Percentiles rank a stretch among this genome's conserved stretches.
Conservation (phyloP, 2,113 vertebrate species). For the Chitala chitala region DNA sequence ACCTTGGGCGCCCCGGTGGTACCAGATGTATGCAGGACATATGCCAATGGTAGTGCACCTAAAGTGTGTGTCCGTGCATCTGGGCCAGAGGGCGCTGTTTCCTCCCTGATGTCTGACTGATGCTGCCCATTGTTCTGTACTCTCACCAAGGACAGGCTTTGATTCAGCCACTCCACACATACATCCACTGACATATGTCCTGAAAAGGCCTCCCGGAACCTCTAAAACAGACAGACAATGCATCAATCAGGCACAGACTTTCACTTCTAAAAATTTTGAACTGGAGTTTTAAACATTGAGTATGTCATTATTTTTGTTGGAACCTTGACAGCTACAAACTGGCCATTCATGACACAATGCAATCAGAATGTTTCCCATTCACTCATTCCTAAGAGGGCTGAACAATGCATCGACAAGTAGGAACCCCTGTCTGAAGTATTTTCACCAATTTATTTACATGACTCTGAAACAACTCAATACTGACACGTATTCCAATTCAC, state of each 20-base stretch:
- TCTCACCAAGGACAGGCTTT: conserved; percentile 68
- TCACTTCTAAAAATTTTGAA: neutral
- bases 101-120: neutral
- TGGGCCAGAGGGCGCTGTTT: neutral
- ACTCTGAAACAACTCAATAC: too few relatives aligned
- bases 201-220: conserved; percentile 59
- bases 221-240: conserved; percentile 56
- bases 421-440: too few relatives aligned
- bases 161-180: conserved; percentile 48
- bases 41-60: conserved; percentile 60
- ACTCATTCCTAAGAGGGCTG: too few relatives aligned
- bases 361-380: too few relatives aligned
- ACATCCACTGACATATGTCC: conserved; percentile 43
- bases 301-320: too few relatives aligned
- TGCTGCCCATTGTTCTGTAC: conserved; percentile 29
- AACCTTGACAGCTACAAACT: too few relatives aligned
- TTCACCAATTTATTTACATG: too few relatives aligned
- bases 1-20: conserved; percentile 87
- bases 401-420: too few relatives aligned
- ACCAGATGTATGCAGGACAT: conserved; percentile 88
- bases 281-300: neutral
- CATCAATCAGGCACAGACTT: neutral
- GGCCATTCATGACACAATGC: too few relatives aligned
- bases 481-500: too few relatives aligned
- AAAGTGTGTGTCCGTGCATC: conserved; percentile 29